Evolutionary conservation across 2,797 vertebrate genomes (phyloP).

Genomic region (Malacoraja senta): DNA sequence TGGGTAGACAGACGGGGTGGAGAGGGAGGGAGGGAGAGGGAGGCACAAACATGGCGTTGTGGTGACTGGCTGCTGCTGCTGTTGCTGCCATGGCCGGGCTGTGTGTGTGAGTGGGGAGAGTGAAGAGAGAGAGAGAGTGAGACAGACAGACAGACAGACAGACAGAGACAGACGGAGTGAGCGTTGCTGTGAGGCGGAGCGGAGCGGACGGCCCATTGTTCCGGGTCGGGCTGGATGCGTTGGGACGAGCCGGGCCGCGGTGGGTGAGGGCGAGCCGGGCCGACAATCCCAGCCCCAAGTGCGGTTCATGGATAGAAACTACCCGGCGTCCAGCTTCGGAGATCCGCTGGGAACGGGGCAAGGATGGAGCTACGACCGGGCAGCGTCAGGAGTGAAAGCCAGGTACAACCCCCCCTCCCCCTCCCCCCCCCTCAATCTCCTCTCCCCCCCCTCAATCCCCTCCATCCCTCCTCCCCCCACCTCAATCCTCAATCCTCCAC

Average conservation of each 20-base stretch:
- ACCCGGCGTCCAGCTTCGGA: conserved; percentile 61
- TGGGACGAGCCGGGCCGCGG: too few relatives aligned
- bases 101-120: too few relatives aligned
- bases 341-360: conserved; percentile 60
- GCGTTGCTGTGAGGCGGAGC: neutral
- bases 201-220: too few relatives aligned
- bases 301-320: conserved; percentile 61
- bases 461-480: too few relatives aligned
- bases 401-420: conserved; percentile 48
- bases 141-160: conserved; percentile 42
- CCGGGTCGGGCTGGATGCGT: too few relatives aligned
- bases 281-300: conserved; percentile 10
- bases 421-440: neutral
- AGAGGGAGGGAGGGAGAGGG: too few relatives aligned
- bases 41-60: too few relatives aligned
- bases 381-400: conserved; percentile 53
- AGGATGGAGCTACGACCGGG: conserved; percentile 64
- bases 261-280: conserved; percentile 40
- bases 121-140: too few relatives aligned
- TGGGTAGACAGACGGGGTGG: too few relatives aligned
- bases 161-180: conserved; percentile 42
- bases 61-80: too few relatives aligned
- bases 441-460: neutral
- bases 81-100: too few relatives aligned
- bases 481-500: neutral